Evolutionary conservation across 2,113 vertebrate genomes (phyloP).

Genomic region (Trinectes maculatus): DNA sequence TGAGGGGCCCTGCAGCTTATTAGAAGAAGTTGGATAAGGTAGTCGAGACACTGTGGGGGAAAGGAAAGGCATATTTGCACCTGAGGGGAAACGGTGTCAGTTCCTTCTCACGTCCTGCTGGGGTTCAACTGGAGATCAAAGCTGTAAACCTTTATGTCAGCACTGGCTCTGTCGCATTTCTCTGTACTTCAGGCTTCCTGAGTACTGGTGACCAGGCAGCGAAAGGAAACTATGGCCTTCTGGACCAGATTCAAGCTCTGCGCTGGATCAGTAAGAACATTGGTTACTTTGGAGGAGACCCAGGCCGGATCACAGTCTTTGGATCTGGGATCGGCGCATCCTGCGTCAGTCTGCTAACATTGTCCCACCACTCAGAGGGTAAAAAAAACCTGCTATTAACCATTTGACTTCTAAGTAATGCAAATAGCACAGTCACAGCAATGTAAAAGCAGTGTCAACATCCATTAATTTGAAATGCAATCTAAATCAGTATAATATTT

Average conservation of each 20-base stretch:
- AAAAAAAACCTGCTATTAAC: constrained; percentile 56
- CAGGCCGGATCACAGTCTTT: constrained; percentile 93
- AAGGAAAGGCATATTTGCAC: constrained; percentile 53
- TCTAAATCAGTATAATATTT: no score
- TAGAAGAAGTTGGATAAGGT: constrained; percentile 40
- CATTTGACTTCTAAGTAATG: neutral
- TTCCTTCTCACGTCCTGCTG: constrained; percentile 44
- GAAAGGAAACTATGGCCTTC: constrained; percentile 96
- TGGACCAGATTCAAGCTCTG: constrained; percentile 97
- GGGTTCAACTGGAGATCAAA: constrained; percentile 55
- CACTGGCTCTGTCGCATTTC: constrained; percentile 43
- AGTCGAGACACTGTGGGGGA: constrained; percentile 45
- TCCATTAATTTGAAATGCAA: no score
- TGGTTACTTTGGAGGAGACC: constrained; percentile 95
- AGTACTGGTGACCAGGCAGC: constrained; percentile 98
- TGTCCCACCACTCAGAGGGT: constrained; percentile 98
- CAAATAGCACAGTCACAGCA: neutral
- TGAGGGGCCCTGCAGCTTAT: constrained; percentile 25
- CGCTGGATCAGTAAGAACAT: constrained; percentile 99
- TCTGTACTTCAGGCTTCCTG: constrained; percentile 87
- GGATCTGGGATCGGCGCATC: constrained; percentile 90
- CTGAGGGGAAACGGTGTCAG: constrained; percentile 43
- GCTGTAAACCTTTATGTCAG: constrained; percentile 34
- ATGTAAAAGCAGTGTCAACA: neutral
- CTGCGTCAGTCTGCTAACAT: constrained; percentile 90